These are phyloP conservation scores for Xylophagus ater DNA, from an alignment of 2,888 invertebrate genomes.

Conservation along the genomic window DNA sequence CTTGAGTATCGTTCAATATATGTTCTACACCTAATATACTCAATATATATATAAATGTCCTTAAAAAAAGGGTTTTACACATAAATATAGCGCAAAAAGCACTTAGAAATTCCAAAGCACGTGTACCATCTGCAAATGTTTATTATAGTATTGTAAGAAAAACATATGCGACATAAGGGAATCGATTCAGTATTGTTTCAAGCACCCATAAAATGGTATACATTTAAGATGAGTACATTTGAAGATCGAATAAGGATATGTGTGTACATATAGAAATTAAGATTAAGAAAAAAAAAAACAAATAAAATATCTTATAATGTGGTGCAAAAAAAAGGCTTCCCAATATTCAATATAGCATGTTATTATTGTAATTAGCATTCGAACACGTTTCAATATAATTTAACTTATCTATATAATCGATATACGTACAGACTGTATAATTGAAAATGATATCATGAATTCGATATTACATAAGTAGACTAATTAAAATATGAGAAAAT, in stretches of 20 bases:
- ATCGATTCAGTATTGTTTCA: conserved; percentile 10
- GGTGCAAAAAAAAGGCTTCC: no score
- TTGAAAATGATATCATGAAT: no score
- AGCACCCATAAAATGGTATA: not conserved
- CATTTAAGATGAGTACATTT: no score
- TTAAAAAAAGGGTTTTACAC: conserved; percentile 9
- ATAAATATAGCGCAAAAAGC: conserved; percentile 20
- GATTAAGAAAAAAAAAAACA: no score
- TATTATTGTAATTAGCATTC: conserved; percentile 13
- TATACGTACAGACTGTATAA: no score
- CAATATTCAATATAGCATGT: conserved; percentile 7
- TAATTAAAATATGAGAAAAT: no score
- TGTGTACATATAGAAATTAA: no score
- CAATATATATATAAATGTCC: not conserved
- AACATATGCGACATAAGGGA: conserved; percentile 21
- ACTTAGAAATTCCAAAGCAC: conserved; percentile 17
- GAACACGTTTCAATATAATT: no score
- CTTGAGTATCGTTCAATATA: conserved; percentile 17
- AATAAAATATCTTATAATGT: no score
- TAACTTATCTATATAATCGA: no score
- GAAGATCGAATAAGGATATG: not conserved
- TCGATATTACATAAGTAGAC: no score
- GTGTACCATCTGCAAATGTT: conserved; percentile 17
- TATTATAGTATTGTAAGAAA: conserved; percentile 13
- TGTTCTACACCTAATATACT: conserved; percentile 16